phyloP scores from a whole-genome alignment of 1,140 invertebrate species.

The Orius insidiosus region DNA sequence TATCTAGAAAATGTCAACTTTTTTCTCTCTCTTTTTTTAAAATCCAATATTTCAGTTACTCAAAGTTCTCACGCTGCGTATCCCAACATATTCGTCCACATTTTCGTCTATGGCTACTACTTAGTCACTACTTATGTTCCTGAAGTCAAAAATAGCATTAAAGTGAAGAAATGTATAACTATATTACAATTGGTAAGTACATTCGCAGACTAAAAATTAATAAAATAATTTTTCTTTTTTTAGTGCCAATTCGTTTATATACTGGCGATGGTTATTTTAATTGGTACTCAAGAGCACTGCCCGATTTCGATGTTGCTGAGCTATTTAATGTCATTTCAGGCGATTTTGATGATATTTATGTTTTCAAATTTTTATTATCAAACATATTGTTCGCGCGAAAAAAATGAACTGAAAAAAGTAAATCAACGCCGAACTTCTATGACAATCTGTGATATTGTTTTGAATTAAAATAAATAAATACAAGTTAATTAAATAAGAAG shows the following conservation, averaged over 20 bases:
- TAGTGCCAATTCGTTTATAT: slow-evolving; percentile 58
- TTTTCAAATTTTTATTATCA: too few species aligned
- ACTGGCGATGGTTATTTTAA: slow-evolving; percentile 46
- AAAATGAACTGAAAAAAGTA: too few species aligned
- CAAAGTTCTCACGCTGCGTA: slow-evolving; percentile 29
- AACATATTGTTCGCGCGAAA: too few species aligned
- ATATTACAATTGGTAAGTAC: slow-evolving; percentile 40
- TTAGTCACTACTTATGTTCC: slow-evolving; percentile 34
- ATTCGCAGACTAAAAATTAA: slow-evolving; percentile 14
- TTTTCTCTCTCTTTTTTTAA: too few species aligned
- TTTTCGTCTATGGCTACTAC: slow-evolving; percentile 65
- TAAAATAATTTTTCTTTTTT: slow-evolving; percentile 30
- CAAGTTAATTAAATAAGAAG: too few species aligned
- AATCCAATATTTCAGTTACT: slow-evolving; percentile 24
- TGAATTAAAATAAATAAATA: too few species aligned
- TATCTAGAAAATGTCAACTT: too few species aligned
- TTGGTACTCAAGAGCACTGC: slow-evolving; percentile 51
- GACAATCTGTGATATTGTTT: too few species aligned
- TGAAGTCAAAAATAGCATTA: slow-evolving; percentile 37
- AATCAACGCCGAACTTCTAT: too few species aligned
- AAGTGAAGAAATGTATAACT: slow-evolving; percentile 59
- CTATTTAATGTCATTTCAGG: too few species aligned
- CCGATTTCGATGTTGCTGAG: slow-evolving; percentile 36
- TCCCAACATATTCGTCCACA: slow-evolving; percentile 37
- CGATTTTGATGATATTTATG: too few species aligned